Evolutionary conservation across 2,113 vertebrate genomes (phyloP).

Genomic region (Zosterops hypoxanthus): DNA sequence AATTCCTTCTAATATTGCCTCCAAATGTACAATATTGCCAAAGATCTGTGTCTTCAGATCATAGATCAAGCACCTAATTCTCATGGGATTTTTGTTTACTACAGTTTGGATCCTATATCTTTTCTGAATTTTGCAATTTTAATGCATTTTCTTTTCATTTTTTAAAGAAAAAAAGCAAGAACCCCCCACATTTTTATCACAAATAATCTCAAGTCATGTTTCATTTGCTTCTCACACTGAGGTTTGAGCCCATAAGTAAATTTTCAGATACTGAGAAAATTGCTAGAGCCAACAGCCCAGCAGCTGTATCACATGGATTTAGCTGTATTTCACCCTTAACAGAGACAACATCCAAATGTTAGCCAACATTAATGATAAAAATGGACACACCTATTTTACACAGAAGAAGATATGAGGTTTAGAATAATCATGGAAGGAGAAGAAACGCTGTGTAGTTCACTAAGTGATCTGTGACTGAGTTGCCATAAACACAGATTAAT

Average conservation of each 20-base stretch:
- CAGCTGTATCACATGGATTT: neutral
- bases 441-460: neutral
- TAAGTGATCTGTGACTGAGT: neutral
- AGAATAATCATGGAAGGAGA: neutral
- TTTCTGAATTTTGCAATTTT: neutral
- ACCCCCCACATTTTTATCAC: neutral
- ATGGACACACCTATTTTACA: neutral
- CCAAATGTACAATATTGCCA: neutral
- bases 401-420: neutral
- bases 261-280: neutral
- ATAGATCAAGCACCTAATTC: neutral
- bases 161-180: neutral
- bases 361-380: neutral
- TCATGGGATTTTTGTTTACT: neutral
- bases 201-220: neutral
- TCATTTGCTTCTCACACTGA: neutral
- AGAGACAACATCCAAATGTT: neutral
- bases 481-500: neutral
- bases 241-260: neutral
- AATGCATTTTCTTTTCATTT: neutral
- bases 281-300: neutral
- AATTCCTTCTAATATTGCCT: neutral
- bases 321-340: neutral
- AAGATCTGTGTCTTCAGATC: neutral
- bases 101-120: neutral